Base-by-base conservation (phyloP, 2,888 invertebrate genomes). In the Unio delphinus region DNA sequence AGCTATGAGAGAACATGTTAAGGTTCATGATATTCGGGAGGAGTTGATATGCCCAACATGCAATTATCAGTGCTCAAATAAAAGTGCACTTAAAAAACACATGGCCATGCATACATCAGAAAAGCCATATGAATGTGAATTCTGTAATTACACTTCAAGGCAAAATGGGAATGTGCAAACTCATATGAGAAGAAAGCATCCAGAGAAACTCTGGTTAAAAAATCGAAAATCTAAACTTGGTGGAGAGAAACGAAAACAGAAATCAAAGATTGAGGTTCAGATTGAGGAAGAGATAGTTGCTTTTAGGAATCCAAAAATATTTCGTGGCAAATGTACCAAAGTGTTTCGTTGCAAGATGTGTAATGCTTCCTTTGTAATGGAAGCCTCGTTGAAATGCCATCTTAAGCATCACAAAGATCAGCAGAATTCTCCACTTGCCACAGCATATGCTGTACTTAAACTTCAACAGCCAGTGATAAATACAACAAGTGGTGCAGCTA, bases 311-410 rank as follows among this genome's bases (percentile, higher is more conserved):
- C 28, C 70, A 30, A 72, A 64, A n/a, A 70, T 3, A 45, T 45
- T 45, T 45, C 45, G 45, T 45, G 45, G 73, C 28, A 81, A 77
- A 61, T 86, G 86, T 70, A 75, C 80, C 66, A 87, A 87, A 74
- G 74, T 80, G 0, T 88, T 86, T 73, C 75, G 82, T 57, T 91
- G 91, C 78, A 76, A 81, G 3, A 69, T 80, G 7, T 91, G 91
- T 75, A 78, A 82, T 8, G 87, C 86, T 18, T 80, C 89, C 0
- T 91, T 91, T 82, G 90, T 90, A 0, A 79, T 90, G 54, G 89
- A 90, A 76, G 90, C 91, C 69, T 90, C 91, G 0, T 81, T 90
- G 62, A 80, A 88, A n/a, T 89, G 90, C 76, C 91, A 91, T 78
- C 69, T 89, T 66, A 83, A 88, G 54, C 89, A 90, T 62, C 91